A percentile compares a stretch with the other conserved stretches of the same genome.
These are phyloP conservation scores for Oxycera nigricornis DNA, from an alignment of 2,888 invertebrate species.

Conservation along the genomic window DNA sequence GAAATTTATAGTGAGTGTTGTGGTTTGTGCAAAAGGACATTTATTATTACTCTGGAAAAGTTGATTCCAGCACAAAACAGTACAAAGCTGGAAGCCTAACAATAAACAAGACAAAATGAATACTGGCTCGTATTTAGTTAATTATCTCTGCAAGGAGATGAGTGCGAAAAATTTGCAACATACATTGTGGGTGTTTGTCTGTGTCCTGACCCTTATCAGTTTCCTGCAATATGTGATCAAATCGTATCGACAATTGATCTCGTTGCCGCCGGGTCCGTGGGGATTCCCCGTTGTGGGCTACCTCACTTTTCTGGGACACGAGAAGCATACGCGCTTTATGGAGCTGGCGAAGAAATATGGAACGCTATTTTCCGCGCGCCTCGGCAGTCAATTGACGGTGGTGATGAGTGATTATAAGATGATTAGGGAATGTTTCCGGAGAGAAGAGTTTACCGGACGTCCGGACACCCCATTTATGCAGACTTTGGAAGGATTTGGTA, in stretches of 20 bases:
- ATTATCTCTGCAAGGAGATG: constrained; percentile 56
- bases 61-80: neutral
- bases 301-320: constrained; percentile 78
- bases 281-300: constrained; percentile 86
- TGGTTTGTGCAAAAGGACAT: neutral
- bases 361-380: constrained; percentile 78
- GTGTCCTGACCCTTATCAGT: constrained; percentile 56
- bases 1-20: neutral
- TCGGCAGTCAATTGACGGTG: constrained; percentile 83
- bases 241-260: constrained; percentile 56
- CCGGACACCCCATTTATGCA: constrained; percentile 86
- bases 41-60: constrained; percentile 14
- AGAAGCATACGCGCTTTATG: constrained; percentile 79
- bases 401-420: constrained; percentile 86
- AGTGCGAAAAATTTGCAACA: constrained; percentile 57
- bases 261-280: constrained; percentile 87
- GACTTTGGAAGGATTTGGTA: constrained; percentile 88
- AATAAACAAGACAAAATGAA: constrained; percentile 51
- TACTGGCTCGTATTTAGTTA: constrained; percentile 57
- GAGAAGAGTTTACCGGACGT: constrained; percentile 86
- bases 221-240: constrained; percentile 59
- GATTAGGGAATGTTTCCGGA: constrained; percentile 84
- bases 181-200: constrained; percentile 57
- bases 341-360: constrained; percentile 81
- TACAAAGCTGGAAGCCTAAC: neutral